Evolutionary conservation across 2,888 invertebrate genomes (phyloP).

Genomic region (Dryobotodes eremita): DNA sequence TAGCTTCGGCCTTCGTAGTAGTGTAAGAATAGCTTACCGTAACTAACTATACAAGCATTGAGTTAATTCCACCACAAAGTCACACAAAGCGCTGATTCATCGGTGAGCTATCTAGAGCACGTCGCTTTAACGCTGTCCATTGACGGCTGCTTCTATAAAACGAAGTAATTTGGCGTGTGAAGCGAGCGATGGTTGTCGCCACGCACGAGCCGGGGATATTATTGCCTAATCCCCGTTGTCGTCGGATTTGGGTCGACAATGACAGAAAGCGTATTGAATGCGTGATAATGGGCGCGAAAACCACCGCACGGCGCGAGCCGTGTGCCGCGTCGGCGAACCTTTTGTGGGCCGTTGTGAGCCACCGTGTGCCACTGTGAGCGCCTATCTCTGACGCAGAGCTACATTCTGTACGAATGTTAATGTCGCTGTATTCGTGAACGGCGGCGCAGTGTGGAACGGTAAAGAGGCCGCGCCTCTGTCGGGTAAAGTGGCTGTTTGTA

Average conservation of each 20-base stretch:
- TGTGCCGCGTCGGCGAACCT: slow-evolving; percentile 25
- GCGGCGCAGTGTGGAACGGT: not conserved
- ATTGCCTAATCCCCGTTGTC: slow-evolving; percentile 31
- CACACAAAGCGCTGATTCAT: too few relatives aligned
- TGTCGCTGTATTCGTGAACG: not conserved
- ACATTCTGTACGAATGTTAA: slow-evolving; percentile 6
- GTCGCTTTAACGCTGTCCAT: slow-evolving; percentile 27
- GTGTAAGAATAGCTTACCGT: slow-evolving; percentile 1
- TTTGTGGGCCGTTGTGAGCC: slow-evolving; percentile 20
- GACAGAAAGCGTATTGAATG: slow-evolving; percentile 36
- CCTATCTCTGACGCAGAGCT: not conserved
- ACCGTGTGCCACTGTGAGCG: not conserved
- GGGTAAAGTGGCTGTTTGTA: not conserved
- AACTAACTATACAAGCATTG: slow-evolving; percentile 31
- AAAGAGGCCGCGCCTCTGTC: not conserved
- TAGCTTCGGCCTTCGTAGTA: too few relatives aligned
- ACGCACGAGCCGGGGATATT: slow-evolving; percentile 3
- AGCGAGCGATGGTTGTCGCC: slow-evolving; percentile 24
- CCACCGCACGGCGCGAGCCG: not conserved
- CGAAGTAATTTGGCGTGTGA: slow-evolving; percentile 7
- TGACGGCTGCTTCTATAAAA: slow-evolving; percentile 6
- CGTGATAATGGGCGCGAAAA: slow-evolving; percentile 37
- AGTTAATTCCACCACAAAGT: slow-evolving; percentile 32
- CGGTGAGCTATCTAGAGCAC: slow-evolving; percentile 7
- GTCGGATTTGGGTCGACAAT: slow-evolving; percentile 37